Conservation (phyloP, 2,888 invertebrate genomes). For the Leptopilina drosophilae region DNA sequence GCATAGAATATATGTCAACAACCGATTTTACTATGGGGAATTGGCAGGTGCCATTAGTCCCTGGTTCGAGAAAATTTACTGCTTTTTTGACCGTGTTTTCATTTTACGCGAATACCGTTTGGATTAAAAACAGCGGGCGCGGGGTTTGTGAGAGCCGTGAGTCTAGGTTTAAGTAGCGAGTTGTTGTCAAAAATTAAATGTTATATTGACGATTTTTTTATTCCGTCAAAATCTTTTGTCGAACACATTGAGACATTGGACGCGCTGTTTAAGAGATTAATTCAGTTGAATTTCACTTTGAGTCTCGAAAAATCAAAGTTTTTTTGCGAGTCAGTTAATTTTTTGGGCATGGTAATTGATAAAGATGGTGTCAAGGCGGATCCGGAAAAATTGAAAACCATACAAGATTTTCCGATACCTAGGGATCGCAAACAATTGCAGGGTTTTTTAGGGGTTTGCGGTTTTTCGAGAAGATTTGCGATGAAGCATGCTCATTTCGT, state of each 20-base stretch:
- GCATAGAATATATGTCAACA: background rate
- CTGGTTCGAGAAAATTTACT: background rate
- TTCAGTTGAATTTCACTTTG: background rate
- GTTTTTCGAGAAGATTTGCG: background rate
- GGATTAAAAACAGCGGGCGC: conserved; percentile 2
- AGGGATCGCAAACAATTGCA: background rate
- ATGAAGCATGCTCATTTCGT: background rate
- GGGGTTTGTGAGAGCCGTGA: background rate
- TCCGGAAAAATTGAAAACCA: too few relatives aligned
- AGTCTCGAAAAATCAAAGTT: too few relatives aligned
- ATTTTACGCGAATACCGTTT: background rate
- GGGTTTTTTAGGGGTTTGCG: background rate
- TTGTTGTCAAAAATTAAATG: background rate
- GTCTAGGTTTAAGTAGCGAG: background rate
- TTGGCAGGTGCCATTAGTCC: background rate
- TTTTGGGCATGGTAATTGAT: background rate
- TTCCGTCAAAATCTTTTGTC: background rate
- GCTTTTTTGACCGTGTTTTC: background rate
- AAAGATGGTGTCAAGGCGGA: too few relatives aligned
- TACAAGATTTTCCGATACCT: background rate
- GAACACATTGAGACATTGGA: background rate
- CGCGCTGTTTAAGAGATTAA: background rate
- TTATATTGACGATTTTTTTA: background rate
- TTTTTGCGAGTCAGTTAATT: too few relatives aligned
- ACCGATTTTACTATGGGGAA: background rate